These are phyloP conservation scores for Ophraella communa DNA, from an alignment of 2,888 invertebrate genomes.

Conservation along the genomic window DNA sequence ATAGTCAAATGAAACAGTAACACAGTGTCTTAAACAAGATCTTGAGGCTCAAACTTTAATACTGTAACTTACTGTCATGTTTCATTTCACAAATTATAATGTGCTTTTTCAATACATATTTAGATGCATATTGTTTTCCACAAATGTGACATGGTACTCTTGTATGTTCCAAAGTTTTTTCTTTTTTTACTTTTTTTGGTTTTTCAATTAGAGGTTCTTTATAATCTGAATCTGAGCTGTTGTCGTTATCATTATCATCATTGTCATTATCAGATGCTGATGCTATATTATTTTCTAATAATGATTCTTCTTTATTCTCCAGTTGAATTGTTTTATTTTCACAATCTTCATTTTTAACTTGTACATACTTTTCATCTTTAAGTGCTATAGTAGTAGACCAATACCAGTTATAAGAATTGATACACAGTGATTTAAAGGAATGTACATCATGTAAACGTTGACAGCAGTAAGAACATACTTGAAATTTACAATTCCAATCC, in stretches of 20 bases:
- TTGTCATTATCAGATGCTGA: slow-evolving; percentile 17
- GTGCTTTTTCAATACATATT: slow-evolving; percentile 42
- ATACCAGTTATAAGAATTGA: slow-evolving; percentile 42
- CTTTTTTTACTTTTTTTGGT: slow-evolving; percentile 18
- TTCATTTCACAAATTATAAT: slow-evolving; percentile 36
- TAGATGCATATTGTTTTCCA: slow-evolving; percentile 37
- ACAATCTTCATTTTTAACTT: slow-evolving; percentile 11
- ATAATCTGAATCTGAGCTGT: background rate
- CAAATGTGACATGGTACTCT: slow-evolving; percentile 39
- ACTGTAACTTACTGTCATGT: slow-evolving; percentile 26
- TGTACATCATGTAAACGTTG: slow-evolving; percentile 45
- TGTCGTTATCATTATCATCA: background rate
- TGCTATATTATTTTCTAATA: background rate
- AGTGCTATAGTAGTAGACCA: slow-evolving; percentile 4
- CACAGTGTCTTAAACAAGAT: slow-evolving; percentile 1
- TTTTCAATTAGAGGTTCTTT: slow-evolving; percentile 4
- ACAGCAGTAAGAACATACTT: slow-evolving; percentile 45
- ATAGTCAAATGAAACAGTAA: background rate
- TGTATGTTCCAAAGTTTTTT: slow-evolving; percentile 16
- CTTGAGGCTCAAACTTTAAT: slow-evolving; percentile 9
- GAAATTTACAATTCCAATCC: slow-evolving; percentile 45
- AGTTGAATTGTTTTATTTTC: slow-evolving; percentile 18
- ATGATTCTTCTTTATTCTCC: background rate
- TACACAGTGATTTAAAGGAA: slow-evolving; percentile 48
- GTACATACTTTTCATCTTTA: slow-evolving; percentile 13